Conservation (phyloP, 2,113 vertebrate species). For the Neopipo cinnamomea region DNA sequence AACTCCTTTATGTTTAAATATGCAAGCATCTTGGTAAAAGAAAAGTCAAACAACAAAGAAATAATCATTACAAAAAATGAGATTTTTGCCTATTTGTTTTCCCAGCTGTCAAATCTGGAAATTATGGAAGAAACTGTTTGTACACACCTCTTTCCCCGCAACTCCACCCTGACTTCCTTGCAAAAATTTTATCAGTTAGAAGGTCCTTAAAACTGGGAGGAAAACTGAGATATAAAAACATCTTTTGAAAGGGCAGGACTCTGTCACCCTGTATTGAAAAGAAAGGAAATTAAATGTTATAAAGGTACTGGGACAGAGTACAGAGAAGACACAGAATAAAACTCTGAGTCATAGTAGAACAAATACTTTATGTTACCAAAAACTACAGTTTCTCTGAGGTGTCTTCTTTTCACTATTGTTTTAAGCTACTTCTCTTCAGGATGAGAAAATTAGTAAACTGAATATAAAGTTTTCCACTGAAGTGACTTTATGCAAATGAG, state of each 20-base stretch:
- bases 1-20: neutral
- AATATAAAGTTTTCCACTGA: neutral
- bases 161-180: neutral
- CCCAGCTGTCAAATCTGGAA: neutral
- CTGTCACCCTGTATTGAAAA: neutral
- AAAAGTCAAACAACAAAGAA: neutral
- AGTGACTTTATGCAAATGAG: slow-evolving; percentile 44
- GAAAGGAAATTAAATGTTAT: neutral
- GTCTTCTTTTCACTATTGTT: neutral
- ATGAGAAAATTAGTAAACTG: neutral
- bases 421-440: neutral
- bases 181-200: neutral
- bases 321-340: neutral
- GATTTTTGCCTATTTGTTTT: neutral
- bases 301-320: neutral
- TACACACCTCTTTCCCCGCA: no score
- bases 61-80: neutral
- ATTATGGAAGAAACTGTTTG: neutral
- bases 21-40: neutral
- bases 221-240: neutral
- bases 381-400: neutral
- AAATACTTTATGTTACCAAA: neutral
- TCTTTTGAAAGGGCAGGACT: neutral
- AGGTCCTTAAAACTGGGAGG: neutral
- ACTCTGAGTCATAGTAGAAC: neutral